Conservation (phyloP, 2,113 vertebrate genomes). For the Peucedramus taeniatus region DNA sequence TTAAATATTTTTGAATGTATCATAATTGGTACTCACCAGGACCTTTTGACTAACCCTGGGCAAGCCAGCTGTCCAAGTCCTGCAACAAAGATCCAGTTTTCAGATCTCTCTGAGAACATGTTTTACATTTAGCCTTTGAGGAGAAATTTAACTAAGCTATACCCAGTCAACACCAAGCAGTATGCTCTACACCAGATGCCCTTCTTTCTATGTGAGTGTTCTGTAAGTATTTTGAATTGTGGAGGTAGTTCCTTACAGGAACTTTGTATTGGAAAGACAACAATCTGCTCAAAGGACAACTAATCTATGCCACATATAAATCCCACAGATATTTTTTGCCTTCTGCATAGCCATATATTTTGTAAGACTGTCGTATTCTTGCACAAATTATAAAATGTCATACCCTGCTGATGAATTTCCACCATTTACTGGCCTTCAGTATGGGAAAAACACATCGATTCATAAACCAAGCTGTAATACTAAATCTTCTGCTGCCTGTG, state of each 20-base stretch:
- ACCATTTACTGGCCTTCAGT: background rate
- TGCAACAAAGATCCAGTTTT: background rate
- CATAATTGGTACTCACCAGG: background rate
- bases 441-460: background rate
- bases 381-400: background rate
- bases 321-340: background rate
- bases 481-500: slow-evolving; percentile 9
- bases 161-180: background rate
- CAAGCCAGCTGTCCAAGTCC: background rate
- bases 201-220: background rate
- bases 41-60: background rate
- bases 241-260: background rate
- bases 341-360: background rate
- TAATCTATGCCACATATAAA: background rate
- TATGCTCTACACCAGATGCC: background rate
- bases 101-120: background rate
- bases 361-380: background rate
- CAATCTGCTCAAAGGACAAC: background rate
- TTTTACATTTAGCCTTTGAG: background rate
- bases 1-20: background rate
- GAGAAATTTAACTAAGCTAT: background rate
- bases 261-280: background rate
- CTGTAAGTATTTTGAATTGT: background rate
- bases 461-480: background rate
- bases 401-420: background rate